Evolutionary conservation across 2,113 vertebrate species (phyloP).

Genomic region (Indicator maculatus): DNA sequence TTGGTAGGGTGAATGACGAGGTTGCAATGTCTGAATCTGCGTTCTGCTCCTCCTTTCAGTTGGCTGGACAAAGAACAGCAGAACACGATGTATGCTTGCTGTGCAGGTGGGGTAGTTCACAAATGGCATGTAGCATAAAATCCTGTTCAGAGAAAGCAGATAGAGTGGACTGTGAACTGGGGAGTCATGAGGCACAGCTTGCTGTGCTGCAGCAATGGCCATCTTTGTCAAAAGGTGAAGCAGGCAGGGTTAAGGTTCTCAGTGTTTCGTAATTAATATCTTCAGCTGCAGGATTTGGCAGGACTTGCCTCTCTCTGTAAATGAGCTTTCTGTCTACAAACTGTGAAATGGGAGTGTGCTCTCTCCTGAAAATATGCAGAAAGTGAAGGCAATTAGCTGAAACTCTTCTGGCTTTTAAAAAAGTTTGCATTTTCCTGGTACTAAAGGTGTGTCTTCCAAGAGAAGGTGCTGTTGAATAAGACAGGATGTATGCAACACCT

Average conservation of each 20-base stretch:
- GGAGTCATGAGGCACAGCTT: fast-evolving
- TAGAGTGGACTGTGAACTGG: not conserved
- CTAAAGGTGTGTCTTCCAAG: not conserved
- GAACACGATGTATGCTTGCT: not conserved
- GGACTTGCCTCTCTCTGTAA: not conserved
- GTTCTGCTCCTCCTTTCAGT: not conserved
- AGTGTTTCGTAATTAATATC: not conserved
- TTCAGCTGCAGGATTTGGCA: not conserved
- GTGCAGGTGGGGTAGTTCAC: not conserved
- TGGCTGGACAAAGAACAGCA: not conserved
- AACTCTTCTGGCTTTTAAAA: not conserved
- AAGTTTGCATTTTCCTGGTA: not conserved
- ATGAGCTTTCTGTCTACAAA: not conserved
- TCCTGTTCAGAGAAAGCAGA: not conserved
- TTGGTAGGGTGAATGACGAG: not conserved
- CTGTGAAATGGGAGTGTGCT: not conserved
- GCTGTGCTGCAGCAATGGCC: not conserved
- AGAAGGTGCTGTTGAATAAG: not conserved
- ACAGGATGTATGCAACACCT: not conserved
- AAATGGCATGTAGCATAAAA: not conserved
- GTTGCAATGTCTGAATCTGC: not conserved
- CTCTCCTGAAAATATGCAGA: not conserved
- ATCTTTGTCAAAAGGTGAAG: not conserved
- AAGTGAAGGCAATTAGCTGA: not conserved
- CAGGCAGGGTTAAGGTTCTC: not conserved